phyloP scores from a whole-genome alignment of 64 coral and sea anemone species.

The Platygyra sinensis region DNA sequence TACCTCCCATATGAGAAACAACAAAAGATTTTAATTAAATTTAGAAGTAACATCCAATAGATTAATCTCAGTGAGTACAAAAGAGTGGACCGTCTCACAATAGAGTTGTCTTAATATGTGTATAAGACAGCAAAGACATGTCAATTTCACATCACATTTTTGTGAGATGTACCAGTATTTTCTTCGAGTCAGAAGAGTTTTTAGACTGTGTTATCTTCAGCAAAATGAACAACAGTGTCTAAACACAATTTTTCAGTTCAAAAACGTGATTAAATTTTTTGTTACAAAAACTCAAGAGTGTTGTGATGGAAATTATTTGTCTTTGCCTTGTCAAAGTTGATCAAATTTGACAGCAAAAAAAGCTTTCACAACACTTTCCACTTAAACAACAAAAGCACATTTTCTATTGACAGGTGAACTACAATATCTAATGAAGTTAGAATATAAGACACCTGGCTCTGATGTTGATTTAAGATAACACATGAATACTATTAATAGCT shows the following conservation, averaged over 20 bases:
- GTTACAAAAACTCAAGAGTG: neutral
- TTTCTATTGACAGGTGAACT: neutral
- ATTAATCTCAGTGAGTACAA: too few relatives aligned
- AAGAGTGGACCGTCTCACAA: neutral
- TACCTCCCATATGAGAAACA: neutral
- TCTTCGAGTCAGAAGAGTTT: neutral
- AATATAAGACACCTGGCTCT: slow-evolving; percentile 19
- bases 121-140: neutral
- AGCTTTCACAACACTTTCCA: neutral
- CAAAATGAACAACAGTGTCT: neutral
- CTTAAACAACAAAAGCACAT: slow-evolving; percentile 37
- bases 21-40: neutral
- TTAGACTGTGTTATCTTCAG: neutral
- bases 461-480: slow-evolving; percentile 15
- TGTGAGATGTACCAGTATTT: neutral
- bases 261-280: neutral
- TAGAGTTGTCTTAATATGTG: neutral
- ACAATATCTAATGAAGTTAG: neutral
- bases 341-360: slow-evolving; percentile 1
- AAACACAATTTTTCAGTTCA: neutral
- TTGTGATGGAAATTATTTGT: neutral
- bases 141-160: neutral
- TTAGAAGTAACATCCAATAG: too few relatives aligned
- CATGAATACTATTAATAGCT: slow-evolving; percentile 4
- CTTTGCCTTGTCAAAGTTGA: neutral